A percentile compares a stretch with the other conserved stretches of the same genome.
These are phyloP conservation scores for Drosophila willistoni DNA, from an alignment of 1,140 invertebrate species.

Conservation along the genomic window DNA sequence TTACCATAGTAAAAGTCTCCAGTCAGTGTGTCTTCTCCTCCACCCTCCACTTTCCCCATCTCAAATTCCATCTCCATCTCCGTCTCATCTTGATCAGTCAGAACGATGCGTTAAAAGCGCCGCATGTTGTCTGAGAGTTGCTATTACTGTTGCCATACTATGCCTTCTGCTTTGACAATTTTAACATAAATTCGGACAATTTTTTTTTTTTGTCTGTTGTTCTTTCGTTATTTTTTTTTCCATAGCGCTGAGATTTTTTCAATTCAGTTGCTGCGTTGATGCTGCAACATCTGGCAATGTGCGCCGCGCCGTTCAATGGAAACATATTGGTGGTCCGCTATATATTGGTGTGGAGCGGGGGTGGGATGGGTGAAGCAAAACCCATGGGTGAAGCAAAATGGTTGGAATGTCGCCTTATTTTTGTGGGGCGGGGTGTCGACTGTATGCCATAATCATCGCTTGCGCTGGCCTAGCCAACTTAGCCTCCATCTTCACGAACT, in stretches of 20 bases:
- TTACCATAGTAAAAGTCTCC: slow-evolving; percentile 6
- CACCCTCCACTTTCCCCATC: not conserved
- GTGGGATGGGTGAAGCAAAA: not conserved
- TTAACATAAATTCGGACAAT: slow-evolving; percentile 71
- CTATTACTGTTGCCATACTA: slow-evolving; percentile 17
- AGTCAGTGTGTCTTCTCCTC: not conserved
- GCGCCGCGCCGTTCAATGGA: slow-evolving; percentile 68
- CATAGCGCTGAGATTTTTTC: slow-evolving; percentile 50
- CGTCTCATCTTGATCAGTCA: slow-evolving; percentile 2
- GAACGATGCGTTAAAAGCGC: slow-evolving; percentile 23
- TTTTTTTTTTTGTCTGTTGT: slow-evolving; percentile 33
- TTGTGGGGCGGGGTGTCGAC: not conserved
- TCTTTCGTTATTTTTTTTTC: slow-evolving; percentile 19
- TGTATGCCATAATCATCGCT: slow-evolving; percentile 10
- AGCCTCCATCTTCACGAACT: slow-evolving; percentile 10
- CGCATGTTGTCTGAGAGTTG: slow-evolving; percentile 30
- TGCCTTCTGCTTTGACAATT: slow-evolving; percentile 69
- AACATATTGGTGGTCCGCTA: slow-evolving; percentile 61
- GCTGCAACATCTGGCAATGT: slow-evolving; percentile 59
- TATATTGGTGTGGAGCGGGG: slow-evolving; percentile 6
- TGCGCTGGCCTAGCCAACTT: not conserved
- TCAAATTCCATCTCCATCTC: not conserved
- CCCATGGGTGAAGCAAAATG: too few species aligned
- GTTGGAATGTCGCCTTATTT: slow-evolving; percentile 26
- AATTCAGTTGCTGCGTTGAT: slow-evolving; percentile 28